These are phyloP conservation scores for Slavum lentiscoides DNA, from an alignment of 2,888 invertebrate species.

Conservation along the genomic window DNA sequence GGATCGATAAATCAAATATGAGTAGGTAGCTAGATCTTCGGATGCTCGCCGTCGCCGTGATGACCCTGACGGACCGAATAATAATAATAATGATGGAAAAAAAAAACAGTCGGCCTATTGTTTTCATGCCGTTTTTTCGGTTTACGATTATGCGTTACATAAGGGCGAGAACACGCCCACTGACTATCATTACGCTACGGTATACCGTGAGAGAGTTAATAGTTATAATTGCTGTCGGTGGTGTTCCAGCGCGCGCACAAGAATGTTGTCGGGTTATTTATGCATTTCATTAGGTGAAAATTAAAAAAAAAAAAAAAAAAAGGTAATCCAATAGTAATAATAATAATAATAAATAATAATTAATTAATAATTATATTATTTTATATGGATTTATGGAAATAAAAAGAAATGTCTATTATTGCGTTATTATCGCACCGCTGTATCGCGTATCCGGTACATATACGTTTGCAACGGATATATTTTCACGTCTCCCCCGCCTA, in stretches of 20 bases:
- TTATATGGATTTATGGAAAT: too few species aligned
- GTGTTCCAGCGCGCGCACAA: slow-evolving; percentile 18
- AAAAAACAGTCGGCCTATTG: slow-evolving; percentile 30
- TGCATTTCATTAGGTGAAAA: slow-evolving; percentile 9
- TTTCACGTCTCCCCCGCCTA: too few species aligned
- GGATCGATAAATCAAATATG: slow-evolving; percentile 48
- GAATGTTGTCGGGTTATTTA: slow-evolving; percentile 39
- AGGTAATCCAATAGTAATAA: background rate
- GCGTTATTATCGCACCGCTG: too few species aligned
- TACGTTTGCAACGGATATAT: too few species aligned
- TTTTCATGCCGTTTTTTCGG: slow-evolving; percentile 43
- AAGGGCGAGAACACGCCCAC: slow-evolving; percentile 51
- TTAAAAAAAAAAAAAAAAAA: slow-evolving; percentile 5
- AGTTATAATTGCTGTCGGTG: slow-evolving; percentile 44
- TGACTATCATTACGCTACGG: background rate
- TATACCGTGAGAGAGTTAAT: slow-evolving; percentile 50
- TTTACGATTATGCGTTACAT: slow-evolving; percentile 24
- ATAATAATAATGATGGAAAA: background rate
- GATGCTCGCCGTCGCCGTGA: background rate
- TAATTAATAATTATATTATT: too few species aligned
- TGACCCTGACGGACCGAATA: slow-evolving; percentile 9
- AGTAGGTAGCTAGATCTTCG: slow-evolving; percentile 37
- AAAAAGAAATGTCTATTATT: too few species aligned
- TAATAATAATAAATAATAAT: slow-evolving; percentile 1
- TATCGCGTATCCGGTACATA: too few species aligned